These are phyloP conservation scores for Araneus ventricosus DNA, from an alignment of 1,140 invertebrate genomes.

Conservation along the genomic window DNA sequence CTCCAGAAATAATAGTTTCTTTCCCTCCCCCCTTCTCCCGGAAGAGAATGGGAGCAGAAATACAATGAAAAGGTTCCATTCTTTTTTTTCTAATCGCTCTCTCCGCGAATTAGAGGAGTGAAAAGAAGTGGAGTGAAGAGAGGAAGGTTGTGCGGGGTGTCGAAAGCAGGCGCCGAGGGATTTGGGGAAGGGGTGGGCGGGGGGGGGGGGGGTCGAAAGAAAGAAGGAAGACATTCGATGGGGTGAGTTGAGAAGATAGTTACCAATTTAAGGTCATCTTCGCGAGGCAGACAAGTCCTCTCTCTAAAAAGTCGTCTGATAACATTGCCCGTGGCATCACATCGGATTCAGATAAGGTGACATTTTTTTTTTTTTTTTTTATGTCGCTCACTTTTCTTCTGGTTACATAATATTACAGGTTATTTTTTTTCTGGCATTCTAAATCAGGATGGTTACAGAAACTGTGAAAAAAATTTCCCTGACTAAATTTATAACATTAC, in stretches of 20 bases:
- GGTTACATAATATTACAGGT: no score
- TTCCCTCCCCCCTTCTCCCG: not conserved
- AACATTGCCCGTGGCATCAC: not conserved
- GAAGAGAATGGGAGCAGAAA: constrained; percentile 20
- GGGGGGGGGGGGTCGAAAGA: not conserved
- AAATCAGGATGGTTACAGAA: no score
- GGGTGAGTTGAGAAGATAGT: not conserved
- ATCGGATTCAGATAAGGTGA: no score
- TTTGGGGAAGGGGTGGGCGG: not conserved
- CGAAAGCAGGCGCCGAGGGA: not conserved
- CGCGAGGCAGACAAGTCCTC: not conserved
- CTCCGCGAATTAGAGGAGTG: not conserved
- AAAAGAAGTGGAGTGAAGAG: no score
- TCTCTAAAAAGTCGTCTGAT: not conserved
- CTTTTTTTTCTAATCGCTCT: not conserved
- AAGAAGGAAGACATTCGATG: not conserved
- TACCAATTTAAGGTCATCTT: not conserved
- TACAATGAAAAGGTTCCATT: not conserved
- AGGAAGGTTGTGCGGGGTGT: not conserved
- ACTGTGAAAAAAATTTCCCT: no score
- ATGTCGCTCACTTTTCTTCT: no score
- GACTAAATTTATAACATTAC: no score
- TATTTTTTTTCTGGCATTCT: no score
- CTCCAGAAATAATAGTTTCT: constrained; percentile 35
- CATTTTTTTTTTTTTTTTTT: no score